phyloP scores from a whole-genome alignment of 2,888 invertebrate genomes.

The Oithona nana region DNA sequence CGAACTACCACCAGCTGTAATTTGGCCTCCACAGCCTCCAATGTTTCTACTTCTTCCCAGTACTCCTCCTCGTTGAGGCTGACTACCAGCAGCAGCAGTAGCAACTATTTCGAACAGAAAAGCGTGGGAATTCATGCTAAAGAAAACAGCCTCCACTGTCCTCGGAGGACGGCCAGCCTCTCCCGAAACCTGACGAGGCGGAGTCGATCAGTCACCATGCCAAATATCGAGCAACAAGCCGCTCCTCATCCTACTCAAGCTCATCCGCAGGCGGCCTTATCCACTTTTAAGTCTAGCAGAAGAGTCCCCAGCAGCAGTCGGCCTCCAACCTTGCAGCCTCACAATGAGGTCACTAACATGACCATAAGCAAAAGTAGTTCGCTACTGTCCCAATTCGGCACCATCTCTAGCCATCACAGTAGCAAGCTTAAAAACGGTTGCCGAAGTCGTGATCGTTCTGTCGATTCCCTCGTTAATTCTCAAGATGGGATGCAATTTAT shows the following conservation, averaged over 20 bases:
- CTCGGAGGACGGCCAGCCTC: not conserved
- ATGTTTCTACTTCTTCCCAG: no score
- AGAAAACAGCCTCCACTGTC: not conserved
- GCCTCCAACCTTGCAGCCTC: not conserved
- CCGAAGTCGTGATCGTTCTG: not conserved
- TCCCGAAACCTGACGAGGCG: not conserved
- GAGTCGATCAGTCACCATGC: constrained; percentile 13
- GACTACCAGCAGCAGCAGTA: no score
- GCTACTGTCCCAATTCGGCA: not conserved
- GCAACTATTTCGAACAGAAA: not conserved
- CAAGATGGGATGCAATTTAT: no score
- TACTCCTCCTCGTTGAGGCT: no score
- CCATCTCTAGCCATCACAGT: not conserved
- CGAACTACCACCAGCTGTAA: not conserved
- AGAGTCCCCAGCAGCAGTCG: not conserved
- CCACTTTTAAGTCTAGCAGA: no score
- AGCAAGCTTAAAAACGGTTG: not conserved
- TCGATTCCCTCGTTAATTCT: no score
- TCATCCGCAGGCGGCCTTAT: not conserved
- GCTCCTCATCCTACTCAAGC: not conserved
- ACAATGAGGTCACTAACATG: not conserved
- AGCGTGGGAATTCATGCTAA: not conserved
- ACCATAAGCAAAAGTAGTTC: not conserved
- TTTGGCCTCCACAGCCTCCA: not conserved
- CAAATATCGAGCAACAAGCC: not conserved